These are phyloP conservation scores for Vollenhovia emeryi DNA, from an alignment of 1,140 invertebrate genomes.

Conservation along the genomic window DNA sequence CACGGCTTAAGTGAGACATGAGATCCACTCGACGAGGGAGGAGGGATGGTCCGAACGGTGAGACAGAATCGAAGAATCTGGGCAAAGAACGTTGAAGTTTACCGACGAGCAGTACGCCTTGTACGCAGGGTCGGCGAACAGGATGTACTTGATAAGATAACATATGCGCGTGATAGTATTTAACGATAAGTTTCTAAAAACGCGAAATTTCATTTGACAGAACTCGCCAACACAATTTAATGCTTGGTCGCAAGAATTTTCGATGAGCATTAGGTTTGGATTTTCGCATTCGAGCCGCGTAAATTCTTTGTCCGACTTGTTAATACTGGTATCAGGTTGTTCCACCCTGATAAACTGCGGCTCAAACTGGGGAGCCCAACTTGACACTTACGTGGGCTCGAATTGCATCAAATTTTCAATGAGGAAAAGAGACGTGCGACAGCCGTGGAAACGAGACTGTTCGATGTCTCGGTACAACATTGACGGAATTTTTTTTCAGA, in stretches of 20 bases:
- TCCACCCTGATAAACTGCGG: too few relatives aligned
- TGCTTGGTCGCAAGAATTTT: conserved; percentile 12
- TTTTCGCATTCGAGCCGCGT: too few relatives aligned
- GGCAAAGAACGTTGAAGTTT: conserved; percentile 85
- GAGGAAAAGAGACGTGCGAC: too few relatives aligned
- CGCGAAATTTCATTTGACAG: neutral
- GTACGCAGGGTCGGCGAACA: neutral
- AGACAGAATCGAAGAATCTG: conserved; percentile 75
- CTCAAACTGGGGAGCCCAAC: too few relatives aligned
- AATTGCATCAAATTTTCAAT: too few relatives aligned
- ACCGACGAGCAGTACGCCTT: conserved; percentile 73
- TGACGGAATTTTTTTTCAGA: neutral
- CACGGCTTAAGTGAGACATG: conserved; percentile 81
- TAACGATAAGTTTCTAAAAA: neutral
- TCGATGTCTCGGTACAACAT: neutral
- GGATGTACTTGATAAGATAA: conserved; percentile 15
- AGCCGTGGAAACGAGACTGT: neutral
- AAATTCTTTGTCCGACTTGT: too few relatives aligned
- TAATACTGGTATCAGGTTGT: too few relatives aligned
- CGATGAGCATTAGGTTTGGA: too few relatives aligned
- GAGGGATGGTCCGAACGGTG: conserved; percentile 51
- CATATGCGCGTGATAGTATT: neutral
- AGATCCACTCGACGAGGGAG: conserved; percentile 77
- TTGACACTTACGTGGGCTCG: too few relatives aligned
- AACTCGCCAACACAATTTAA: neutral